Base-by-base conservation (phyloP, 2,113 vertebrate species). In the Campylorhamphus procurvoides region DNA sequence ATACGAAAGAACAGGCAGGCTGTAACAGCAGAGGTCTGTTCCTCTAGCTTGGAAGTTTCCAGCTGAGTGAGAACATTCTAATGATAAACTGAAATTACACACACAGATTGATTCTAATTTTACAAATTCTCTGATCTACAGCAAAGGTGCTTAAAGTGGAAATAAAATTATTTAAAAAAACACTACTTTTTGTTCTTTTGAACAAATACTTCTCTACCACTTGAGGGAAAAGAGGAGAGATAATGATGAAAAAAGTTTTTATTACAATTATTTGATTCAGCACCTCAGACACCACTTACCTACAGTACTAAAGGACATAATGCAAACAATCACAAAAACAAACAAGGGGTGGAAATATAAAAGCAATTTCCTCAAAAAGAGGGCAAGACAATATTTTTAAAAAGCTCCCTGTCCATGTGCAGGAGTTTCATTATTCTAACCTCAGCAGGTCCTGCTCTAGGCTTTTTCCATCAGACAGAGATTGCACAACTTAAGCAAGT, bases 1-100 rank as follows among this genome's bases (percentile, higher is more conserved):
- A 92, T 60, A 72, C 22, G 76, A 96, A 94, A 96, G 76, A 87
- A 68, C 73, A 77, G 46, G 56, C 68, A 95, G 66, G 44, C 80
- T 90, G 42, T 72, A 80, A 94, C 76, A 94, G 72, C 2, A 1
- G 47, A 92, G 29, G 44, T 74, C 75, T 88, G 78, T 76, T 94
- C 71, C 55, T 93, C 44, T 80, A 87, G 74, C 56, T 78, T 58
- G 40, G 49, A 53, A 79, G 67, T 90, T 92, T 85, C 82, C 82
- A 76, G 46, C 46, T 50, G 50, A 89, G 29, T 60, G 84, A 96
- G 59, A 92, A 91, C 35, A 37, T 60, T 94, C 47, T 89, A 79
- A 53, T 55, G 75, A 59, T 77, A 88, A 84, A 7, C 47, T 88
- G 59, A 88, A 88, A 94, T 91, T 76, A 78, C 87, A 82, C 44